These are phyloP conservation scores for Volucella inanis DNA, from an alignment of 2,888 invertebrate species.

Conservation along the genomic window DNA sequence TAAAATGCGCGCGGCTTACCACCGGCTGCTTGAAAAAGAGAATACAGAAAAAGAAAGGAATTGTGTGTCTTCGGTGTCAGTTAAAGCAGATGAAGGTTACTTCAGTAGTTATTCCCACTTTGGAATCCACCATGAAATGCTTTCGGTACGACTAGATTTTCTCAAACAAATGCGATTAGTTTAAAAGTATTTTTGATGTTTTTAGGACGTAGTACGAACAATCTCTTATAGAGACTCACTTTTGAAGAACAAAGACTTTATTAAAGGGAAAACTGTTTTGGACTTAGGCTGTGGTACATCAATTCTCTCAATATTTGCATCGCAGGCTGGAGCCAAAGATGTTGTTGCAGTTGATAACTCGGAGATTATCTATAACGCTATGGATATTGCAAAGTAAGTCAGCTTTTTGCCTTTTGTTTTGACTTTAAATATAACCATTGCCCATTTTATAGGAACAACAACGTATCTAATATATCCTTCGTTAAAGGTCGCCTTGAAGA, in stretches of 20 bases:
- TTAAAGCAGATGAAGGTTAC: slow-evolving; percentile 88
- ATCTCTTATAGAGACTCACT: slow-evolving; percentile 94
- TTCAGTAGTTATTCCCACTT: slow-evolving; percentile 94
- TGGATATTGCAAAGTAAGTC: slow-evolving; percentile 93
- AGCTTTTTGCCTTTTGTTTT: not conserved
- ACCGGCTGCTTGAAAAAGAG: slow-evolving; percentile 77
- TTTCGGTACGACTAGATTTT: slow-evolving; percentile 85
- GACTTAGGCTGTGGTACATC: slow-evolving; percentile 99
- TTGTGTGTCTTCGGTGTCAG: slow-evolving; percentile 79
- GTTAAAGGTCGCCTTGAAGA: slow-evolving; percentile 95
- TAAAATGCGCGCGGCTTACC: slow-evolving; percentile 79
- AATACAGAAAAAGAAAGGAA: slow-evolving; percentile 22
- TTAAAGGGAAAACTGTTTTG: slow-evolving; percentile 90
- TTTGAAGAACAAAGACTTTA: slow-evolving; percentile 87
- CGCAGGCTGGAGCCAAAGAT: slow-evolving; percentile 94
- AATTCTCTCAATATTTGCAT: slow-evolving; percentile 98
- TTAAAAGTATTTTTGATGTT: slow-evolving; percentile 68
- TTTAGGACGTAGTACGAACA: slow-evolving; percentile 91
- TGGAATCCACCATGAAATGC: slow-evolving; percentile 97
- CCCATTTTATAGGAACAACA: slow-evolving; percentile 80
- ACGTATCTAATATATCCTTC: slow-evolving; percentile 87
- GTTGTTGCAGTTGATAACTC: slow-evolving; percentile 98
- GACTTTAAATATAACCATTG: not conserved
- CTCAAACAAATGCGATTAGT: not conserved
- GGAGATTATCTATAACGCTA: slow-evolving; percentile 96